Base-by-base conservation (phyloP, 2,113 vertebrate species). In the Tachysurus vachellii region DNA sequence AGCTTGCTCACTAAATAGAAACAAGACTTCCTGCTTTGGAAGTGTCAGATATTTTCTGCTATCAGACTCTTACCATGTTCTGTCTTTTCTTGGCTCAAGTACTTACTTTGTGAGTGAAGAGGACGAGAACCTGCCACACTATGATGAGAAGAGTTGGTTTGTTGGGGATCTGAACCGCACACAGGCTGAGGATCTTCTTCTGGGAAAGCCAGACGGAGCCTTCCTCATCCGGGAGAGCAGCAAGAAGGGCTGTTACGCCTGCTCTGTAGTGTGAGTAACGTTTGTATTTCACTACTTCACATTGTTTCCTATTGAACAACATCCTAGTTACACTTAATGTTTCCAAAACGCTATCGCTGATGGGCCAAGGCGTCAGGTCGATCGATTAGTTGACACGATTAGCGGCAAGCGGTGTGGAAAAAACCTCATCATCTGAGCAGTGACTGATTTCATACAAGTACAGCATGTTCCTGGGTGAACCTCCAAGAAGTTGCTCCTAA, bases 221-320 rank as follows among this genome's bases (percentile, higher is more conserved):
- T 99, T 99, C 89, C 95, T 99, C 89, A 97, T 99, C 94, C 96
- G 98, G 0, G 97, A 99, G 92, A 99, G 98, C 88, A 99, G 98
- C 96, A 99, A 97, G 91, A 98, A 98, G 91, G 97, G 98, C 92
- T 99, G 98, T 92, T 99, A 98, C 53, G 98, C 98, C 94, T 99
- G 98, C 95, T 99, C 98, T 86, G 97, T 99, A 50, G 97, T 97
- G 98, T 99, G 94, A 98, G 98, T 97, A 82, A 79, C 54, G 13
- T 68, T 80, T 54, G 2, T 17, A 17, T 28, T 26, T 50, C 44
- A 47, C 42, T n/a, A 80, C 47, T 47, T 50, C 36, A 3, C 61
- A 36, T 57, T 54, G 62, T 26, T 64, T 82, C 42, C 56, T 64
- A 12, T 16, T 54, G 44, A 23, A 5, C 44, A 47, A 2, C 26